A percentile compares a stretch with the other conserved stretches of the same genome.
phyloP scores from a whole-genome alignment of 2,113 vertebrate species.

The Misgurnus mizolepis region DNA sequence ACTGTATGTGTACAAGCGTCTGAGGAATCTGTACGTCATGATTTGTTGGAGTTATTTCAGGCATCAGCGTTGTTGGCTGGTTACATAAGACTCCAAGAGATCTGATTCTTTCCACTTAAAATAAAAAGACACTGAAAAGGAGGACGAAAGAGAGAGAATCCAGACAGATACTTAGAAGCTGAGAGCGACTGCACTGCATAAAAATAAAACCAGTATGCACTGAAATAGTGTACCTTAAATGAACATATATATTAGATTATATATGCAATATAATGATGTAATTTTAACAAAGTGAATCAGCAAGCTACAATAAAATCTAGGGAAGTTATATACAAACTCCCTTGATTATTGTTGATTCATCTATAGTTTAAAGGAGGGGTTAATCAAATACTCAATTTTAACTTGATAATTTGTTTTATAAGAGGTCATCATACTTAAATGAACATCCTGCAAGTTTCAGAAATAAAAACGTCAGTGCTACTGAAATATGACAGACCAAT shows the following conservation, averaged over 20 bases:
- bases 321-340: too few species aligned
- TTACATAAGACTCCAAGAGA: slow-evolving; percentile 44
- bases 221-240: neutral
- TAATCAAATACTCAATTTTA: too few species aligned
- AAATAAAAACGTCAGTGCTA: too few species aligned
- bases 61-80: slow-evolving; percentile 24
- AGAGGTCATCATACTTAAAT: too few species aligned
- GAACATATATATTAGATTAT: neutral
- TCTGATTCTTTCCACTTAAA: slow-evolving; percentile 45
- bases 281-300: neutral
- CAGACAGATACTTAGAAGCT: slow-evolving; percentile 12
- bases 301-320: neutral
- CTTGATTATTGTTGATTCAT: neutral
- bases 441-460: too few species aligned
- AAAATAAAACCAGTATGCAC: neutral
- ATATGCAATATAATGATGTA: neutral
- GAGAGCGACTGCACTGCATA: slow-evolving; percentile 2
- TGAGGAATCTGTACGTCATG: slow-evolving; percentile 31
- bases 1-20: slow-evolving; percentile 7
- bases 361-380: too few species aligned
- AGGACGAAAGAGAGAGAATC: neutral
- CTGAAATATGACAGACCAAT: too few species aligned
- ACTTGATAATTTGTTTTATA: too few species aligned
- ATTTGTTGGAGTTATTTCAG: slow-evolving; percentile 34
- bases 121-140: slow-evolving; percentile 27